Evolutionary conservation across 2,113 vertebrate species (phyloP).

Genomic region (Otis tarda): DNA sequence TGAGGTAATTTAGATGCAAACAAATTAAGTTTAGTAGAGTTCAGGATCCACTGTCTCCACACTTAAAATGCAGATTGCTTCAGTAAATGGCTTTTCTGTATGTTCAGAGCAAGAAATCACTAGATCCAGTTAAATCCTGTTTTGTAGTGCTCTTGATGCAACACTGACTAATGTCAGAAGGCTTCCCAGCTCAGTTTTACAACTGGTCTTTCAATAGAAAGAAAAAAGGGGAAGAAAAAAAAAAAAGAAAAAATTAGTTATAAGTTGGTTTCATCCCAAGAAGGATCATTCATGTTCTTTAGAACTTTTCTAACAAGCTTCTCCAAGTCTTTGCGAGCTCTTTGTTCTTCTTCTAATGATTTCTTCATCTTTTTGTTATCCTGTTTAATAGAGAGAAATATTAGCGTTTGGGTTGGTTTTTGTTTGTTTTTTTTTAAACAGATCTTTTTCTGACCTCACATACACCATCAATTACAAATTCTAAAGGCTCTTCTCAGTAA

Average conservation of each 20-base stretch:
- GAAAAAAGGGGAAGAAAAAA: background rate
- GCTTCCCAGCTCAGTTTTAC: conserved; percentile 53
- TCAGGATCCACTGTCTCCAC: conserved; percentile 32
- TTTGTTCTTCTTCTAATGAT: conserved; percentile 93
- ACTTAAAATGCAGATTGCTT: conserved; percentile 47
- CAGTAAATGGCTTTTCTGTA: conserved; percentile 53
- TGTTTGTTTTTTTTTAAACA: background rate
- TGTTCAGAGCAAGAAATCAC: conserved; percentile 43
- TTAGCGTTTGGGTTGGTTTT: background rate
- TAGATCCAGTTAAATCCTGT: conserved; percentile 70
- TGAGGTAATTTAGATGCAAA: conserved; percentile 74
- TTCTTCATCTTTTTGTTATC: conserved; percentile 98
- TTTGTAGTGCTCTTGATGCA: conserved; percentile 62
- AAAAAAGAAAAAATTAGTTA: conserved; percentile 66
- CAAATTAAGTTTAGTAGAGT: conserved; percentile 51
- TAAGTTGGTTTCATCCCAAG: conserved; percentile 97
- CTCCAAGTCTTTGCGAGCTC: conserved; percentile 92
- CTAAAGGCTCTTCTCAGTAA: background rate
- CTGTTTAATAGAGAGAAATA: conserved; percentile 69
- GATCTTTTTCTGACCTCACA: background rate
- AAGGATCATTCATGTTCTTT: conserved; percentile 93
- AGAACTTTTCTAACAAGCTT: conserved; percentile 91
- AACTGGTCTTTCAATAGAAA: conserved; percentile 62
- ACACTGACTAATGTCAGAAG: conserved; percentile 60
- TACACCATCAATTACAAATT: background rate